These are phyloP conservation scores for Cyphomyrmex costatus DNA, from an alignment of 1,140 invertebrate genomes.

Conservation along the genomic window DNA sequence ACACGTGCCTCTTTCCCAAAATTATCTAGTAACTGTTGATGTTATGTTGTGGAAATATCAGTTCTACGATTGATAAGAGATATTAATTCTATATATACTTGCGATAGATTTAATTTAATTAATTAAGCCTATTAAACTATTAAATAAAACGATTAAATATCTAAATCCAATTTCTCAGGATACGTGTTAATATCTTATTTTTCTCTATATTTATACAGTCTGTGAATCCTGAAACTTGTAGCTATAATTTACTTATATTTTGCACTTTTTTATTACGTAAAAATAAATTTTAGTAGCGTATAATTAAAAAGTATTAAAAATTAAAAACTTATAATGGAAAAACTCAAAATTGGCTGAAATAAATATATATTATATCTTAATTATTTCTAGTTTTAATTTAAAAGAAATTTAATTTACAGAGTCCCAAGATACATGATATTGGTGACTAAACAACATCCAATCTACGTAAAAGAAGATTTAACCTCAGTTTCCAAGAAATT, in stretches of 20 bases:
- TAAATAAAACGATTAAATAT: constrained; percentile 11
- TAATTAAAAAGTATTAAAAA: not conserved
- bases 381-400: constrained; percentile 14
- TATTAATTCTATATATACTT: not conserved
- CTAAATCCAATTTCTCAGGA: not conserved
- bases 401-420: constrained; percentile 38
- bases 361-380: not conserved
- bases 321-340: not conserved
- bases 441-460: not conserved
- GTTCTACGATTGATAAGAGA: not conserved
- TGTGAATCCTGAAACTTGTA: constrained; percentile 5
- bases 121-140: constrained; percentile 15
- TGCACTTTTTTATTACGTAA: not conserved
- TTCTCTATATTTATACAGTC: not conserved
- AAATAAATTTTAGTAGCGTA: not conserved
- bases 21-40: not conserved
- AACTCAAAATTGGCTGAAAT: not conserved
- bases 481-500: constrained; percentile 27
- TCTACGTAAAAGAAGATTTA: not conserved
- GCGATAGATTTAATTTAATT: not conserved
- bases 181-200: not conserved
- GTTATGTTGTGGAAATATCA: not conserved
- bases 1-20: not conserved
- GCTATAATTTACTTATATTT: not conserved
- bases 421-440: not conserved